Conservation (phyloP, 2,888 invertebrate genomes). For the Actias luna region DNA sequence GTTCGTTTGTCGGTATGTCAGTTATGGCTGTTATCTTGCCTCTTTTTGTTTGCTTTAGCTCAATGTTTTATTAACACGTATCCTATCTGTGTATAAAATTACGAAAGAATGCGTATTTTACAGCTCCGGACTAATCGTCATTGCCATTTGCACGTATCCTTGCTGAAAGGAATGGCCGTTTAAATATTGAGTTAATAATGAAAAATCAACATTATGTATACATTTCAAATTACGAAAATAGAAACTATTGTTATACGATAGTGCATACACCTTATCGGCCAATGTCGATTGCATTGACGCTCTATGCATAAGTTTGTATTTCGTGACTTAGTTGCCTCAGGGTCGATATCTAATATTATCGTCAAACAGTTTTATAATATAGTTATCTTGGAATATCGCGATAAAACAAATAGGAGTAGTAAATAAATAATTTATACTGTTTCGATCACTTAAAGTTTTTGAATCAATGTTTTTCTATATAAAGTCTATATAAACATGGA, state of each 20-base stretch:
- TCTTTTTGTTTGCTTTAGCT: constrained; percentile 55
- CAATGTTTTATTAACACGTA: constrained; percentile 54
- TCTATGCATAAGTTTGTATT: constrained; percentile 15
- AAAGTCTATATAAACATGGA: not conserved
- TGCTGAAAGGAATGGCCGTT: constrained; percentile 15
- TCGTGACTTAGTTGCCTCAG: constrained; percentile 9
- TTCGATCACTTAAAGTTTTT: not conserved
- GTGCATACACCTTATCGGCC: constrained; percentile 44
- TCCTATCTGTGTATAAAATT: constrained; percentile 45
- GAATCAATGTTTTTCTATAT: not conserved
- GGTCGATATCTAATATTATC: constrained; percentile 13
- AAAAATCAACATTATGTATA: constrained; percentile 21
- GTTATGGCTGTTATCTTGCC: constrained; percentile 49
- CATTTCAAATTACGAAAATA: constrained; percentile 23
- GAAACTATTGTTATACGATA: constrained; percentile 31
- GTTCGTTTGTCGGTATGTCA: constrained; percentile 34
- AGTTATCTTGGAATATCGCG: not conserved
- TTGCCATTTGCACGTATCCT: constrained; percentile 31
- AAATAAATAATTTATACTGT: not conserved
- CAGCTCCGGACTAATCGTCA: constrained; percentile 39
- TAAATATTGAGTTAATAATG: not conserved
- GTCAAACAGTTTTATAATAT: not conserved
- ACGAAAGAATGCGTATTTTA: constrained; percentile 50
- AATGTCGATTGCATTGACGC: constrained; percentile 29
- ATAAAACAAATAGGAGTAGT: not conserved